Evolutionary conservation across 1,140 invertebrate species (phyloP).

Genomic region (Gryon sp.): DNA sequence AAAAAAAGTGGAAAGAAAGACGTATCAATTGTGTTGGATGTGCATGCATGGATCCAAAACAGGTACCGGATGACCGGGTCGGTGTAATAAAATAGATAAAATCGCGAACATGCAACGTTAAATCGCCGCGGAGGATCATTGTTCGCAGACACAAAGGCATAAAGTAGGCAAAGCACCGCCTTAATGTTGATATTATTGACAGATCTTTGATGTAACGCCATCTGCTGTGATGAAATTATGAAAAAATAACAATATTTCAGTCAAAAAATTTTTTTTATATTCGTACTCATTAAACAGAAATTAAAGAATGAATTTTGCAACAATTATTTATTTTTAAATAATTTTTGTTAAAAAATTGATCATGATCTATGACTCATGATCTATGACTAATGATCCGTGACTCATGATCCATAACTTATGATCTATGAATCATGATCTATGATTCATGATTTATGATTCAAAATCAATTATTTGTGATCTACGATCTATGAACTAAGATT

Average conservation of each 20-base stretch:
- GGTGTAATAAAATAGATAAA: slow-evolving; percentile 61
- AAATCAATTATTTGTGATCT: no score
- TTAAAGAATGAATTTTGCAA: no score
- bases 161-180: slow-evolving; percentile 58
- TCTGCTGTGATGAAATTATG: slow-evolving; percentile 48
- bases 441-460: no score
- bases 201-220: slow-evolving; percentile 50
- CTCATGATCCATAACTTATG: no score
- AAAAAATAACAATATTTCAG: no score
- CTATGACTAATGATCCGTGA: no score
- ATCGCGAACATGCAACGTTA: slow-evolving; percentile 57
- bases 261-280: no score
- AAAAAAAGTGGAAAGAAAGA: slow-evolving; percentile 5
- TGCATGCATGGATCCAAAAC: slow-evolving; percentile 30
- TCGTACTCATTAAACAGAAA: no score
- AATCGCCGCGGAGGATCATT: slow-evolving; percentile 57
- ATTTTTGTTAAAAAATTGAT: neutral
- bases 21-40: slow-evolving; percentile 44
- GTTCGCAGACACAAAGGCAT: slow-evolving; percentile 58
- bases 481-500: no score
- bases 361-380: no score
- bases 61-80: slow-evolving; percentile 45
- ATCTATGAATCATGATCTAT: no score
- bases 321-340: no score
- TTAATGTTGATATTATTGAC: slow-evolving; percentile 52